phyloP scores from a whole-genome alignment of 2,888 invertebrate species.

The Habrosyne pyritoides region DNA sequence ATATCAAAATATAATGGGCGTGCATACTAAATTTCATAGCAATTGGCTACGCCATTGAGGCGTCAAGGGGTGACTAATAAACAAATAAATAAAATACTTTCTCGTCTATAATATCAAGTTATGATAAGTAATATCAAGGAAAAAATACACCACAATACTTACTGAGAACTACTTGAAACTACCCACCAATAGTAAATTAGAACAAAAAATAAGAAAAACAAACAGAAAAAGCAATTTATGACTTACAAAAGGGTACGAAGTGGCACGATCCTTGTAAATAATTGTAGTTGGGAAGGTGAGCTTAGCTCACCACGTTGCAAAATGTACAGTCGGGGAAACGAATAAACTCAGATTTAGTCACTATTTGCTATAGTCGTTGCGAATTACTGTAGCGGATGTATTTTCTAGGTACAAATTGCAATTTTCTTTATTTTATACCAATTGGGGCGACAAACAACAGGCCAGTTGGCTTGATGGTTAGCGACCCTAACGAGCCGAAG shows the following conservation, averaged over 20 bases:
- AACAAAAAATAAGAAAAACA: not conserved
- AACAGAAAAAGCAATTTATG: not conserved
- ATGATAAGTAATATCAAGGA: not conserved
- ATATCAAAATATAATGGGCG: too few relatives aligned
- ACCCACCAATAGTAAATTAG: not conserved
- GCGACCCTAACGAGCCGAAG: too few relatives aligned
- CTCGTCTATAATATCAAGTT: not conserved
- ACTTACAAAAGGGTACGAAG: not conserved
- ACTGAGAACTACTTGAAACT: not conserved
- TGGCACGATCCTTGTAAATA: not conserved
- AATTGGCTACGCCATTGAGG: too few relatives aligned
- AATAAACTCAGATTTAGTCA: not conserved
- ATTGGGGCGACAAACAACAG: too few relatives aligned
- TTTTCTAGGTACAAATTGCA: too few relatives aligned
- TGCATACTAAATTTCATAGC: too few relatives aligned
- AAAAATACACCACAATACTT: not conserved
- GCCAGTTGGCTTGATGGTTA: too few relatives aligned
- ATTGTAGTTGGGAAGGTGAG: not conserved
- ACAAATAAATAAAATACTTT: too few relatives aligned
- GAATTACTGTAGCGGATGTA: too few relatives aligned
- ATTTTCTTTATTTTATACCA: too few relatives aligned
- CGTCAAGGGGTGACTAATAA: too few relatives aligned
- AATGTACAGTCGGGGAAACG: not conserved
- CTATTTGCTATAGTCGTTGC: too few relatives aligned
- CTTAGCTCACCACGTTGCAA: not conserved